Conservation (phyloP, 2,113 vertebrate genomes). For the Pelvicachromis taeniatus region DNA sequence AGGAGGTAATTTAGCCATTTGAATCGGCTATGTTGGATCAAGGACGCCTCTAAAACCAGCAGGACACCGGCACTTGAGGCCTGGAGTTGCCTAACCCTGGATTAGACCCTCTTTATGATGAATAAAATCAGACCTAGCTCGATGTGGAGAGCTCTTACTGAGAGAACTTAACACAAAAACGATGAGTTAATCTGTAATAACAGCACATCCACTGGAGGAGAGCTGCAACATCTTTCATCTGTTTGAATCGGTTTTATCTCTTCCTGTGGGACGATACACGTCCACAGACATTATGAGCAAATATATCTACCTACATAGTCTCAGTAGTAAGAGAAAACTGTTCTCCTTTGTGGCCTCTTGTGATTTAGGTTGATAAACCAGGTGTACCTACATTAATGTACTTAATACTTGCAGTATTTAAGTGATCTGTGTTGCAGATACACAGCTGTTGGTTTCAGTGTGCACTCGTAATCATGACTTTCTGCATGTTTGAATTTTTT, state of each 20-base stretch:
- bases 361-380: background rate
- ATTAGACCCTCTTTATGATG: background rate
- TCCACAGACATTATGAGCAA: background rate
- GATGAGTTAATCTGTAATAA: background rate
- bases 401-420: background rate
- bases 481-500: background rate
- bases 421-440: background rate
- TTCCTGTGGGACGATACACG: background rate
- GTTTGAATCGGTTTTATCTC: background rate
- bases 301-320: background rate
- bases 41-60: too few relatives aligned
- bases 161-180: background rate
- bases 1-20: too few relatives aligned
- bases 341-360: background rate
- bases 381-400: background rate
- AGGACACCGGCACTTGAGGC: too few relatives aligned
- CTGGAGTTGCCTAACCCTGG: too few relatives aligned
- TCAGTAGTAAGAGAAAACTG: background rate
- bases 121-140: background rate
- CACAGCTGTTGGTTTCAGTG: background rate
- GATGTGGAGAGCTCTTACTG: background rate
- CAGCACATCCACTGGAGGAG: background rate
- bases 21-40: too few relatives aligned
- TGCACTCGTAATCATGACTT: background rate
- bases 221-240: background rate